Evolutionary conservation across 2,113 vertebrate species (phyloP), one percentile per base, ranked within the genome.

Genomic region (Hippocampus abdominalis): DNA sequence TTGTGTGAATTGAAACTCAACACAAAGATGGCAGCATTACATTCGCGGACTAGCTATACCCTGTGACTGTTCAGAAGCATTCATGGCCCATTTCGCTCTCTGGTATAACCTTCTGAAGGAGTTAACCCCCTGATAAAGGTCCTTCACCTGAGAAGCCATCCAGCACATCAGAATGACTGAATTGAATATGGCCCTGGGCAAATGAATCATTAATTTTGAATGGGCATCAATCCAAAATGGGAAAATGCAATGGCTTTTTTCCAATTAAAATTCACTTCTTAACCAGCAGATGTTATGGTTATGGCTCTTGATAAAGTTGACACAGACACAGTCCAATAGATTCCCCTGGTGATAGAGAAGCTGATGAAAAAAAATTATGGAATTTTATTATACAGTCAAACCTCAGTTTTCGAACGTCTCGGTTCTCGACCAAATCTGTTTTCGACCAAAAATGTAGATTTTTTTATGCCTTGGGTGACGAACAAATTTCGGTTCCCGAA

Each of bases 191-290:
- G 56, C 79, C 83, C 83, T 72, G 71, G 83, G 64, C 82, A 90
- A 91, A 88, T 89, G 86, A 88, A 87, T 79, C 83, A 88, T 92
- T 81, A 87, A 92, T 90, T 87, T 90, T 92, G 76, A 88, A 92
- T 89, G 80, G 80, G 78, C 70, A 79, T 77, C 87, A 86, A 89
- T 88, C 77, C 84, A 68, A 83, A 82, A 86, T 44, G 64, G 80
- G 78, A 72, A 72, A 88, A 77, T 62, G 77, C 84, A 82, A 87
- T 86, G 80, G 74, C 76, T 15, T 73, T 84, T 29, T 86, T 79
- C 53, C 76, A 86, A 88, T 84, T 85, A 74, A 75, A 75, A 89
- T 80, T 60, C 70, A 78, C 87, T 82, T 85, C 77, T 46, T 40
- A 61, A 63, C 73, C 64, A 77, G 66, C 59, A 72, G 62, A 78